These are phyloP conservation scores for Trichopoda pennipes DNA, from an alignment of 2,888 invertebrate genomes.

Conservation along the genomic window DNA sequence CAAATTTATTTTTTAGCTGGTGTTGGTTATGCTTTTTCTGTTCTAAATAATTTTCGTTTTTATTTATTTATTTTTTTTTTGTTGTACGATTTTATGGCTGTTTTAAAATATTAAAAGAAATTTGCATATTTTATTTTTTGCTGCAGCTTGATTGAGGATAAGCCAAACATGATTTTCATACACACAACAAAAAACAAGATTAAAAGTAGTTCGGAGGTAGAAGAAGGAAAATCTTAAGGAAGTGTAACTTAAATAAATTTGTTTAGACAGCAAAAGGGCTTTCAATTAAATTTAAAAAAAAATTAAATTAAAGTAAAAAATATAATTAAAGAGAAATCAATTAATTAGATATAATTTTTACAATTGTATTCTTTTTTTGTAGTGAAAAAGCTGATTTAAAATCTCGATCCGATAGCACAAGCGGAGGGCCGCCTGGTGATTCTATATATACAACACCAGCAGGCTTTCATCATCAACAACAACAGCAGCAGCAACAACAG, in stretches of 20 bases:
- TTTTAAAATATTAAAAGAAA: conserved; percentile 43
- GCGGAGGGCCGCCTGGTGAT: conserved; percentile 87
- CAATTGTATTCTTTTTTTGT: conserved; percentile 37
- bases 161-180: conserved; percentile 39
- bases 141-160: conserved; percentile 43
- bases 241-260: too few relatives aligned
- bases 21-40: conserved; percentile 18
- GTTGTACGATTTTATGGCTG: conserved; percentile 51
- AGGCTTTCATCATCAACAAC: conserved; percentile 80
- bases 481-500: conserved; percentile 76
- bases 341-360: background rate
- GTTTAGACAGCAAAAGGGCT: too few relatives aligned
- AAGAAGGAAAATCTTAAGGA: background rate
- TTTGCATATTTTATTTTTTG: conserved; percentile 33
- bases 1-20: conserved; percentile 1
- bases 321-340: too few relatives aligned
- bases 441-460: conserved; percentile 86
- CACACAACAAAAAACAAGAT: background rate
- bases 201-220: background rate
- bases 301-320: too few relatives aligned
- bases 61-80: background rate
- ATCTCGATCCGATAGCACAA: conserved; percentile 81
- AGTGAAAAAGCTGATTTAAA: conserved; percentile 81
- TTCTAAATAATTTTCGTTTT: background rate
- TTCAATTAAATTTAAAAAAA: too few relatives aligned